Base-by-base conservation (phyloP, 2,888 invertebrate species). In the Torymus tubicola region DNA sequence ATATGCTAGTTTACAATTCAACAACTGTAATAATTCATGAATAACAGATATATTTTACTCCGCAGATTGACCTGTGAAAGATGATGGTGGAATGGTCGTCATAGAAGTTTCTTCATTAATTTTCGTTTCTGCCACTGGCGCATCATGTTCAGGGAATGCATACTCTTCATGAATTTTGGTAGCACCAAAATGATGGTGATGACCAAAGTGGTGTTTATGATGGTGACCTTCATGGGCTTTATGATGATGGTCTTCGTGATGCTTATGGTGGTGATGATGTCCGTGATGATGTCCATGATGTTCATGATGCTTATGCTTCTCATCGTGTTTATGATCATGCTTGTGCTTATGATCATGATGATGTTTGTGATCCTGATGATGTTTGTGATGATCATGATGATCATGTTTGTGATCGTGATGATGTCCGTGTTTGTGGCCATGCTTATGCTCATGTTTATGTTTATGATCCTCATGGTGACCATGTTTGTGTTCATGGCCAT, bases 101-200 rank as follows among this genome's bases (percentile, higher is more conserved):
- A 53, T 57, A 13, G 42, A 3, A 57, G 71, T 68, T 50, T 67
- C 63, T 72, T 71, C 16, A 11, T n/a, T 67, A 12, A 71, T 42
- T 61, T 72, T 77, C 12, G 73, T 21, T 69, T 77, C 77, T 42
- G 52, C 14, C 42, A 42, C 60, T 63, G 60, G 10, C 16, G 64
- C 8, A 21, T 18, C 52, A 5, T 60, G 67, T 63, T 81, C 75
- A 13, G 78, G 81, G 11, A 78, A 63, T n/a, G 16, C 70, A 65
- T 65, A 81, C 21, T 81, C 68, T 71, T 80, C 71, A 58, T 81
- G 71, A 64, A 77, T 82, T 72, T 80, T 68, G 1, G 79, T 70
- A 70, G 78, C 76, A 18, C 68, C 81, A 57, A 79, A 72, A 14
- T 71, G 64, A 74, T 78, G 78, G n/a, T 55, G 42, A 63, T 53